phyloP scores from a whole-genome alignment of 1,140 invertebrate species.

The Prorops nasuta region DNA sequence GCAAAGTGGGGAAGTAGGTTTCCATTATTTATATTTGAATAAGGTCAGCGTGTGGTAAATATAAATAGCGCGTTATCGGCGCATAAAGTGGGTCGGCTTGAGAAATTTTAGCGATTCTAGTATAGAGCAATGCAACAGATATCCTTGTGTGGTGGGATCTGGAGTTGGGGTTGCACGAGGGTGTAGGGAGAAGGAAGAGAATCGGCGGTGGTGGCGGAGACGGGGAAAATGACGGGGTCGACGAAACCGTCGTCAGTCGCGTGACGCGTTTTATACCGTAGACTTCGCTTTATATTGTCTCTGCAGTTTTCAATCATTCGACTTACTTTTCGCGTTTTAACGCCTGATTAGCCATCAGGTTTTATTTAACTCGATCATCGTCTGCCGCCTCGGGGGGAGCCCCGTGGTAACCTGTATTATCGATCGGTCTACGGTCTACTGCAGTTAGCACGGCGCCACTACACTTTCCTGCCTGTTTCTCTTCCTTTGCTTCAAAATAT shows the following conservation, averaged over 20 bases:
- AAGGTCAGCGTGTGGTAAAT: too few relatives aligned
- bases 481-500: not conserved
- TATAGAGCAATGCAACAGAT: too few relatives aligned
- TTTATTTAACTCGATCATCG: not conserved
- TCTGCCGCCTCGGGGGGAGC: not conserved
- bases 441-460: not conserved
- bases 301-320: constrained; percentile 1
- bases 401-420: constrained; percentile 28
- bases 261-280: constrained; percentile 33
- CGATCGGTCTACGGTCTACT: constrained; percentile 13
- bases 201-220: constrained; percentile 21
- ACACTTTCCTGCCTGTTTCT: not conserved
- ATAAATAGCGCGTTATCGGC: too few relatives aligned
- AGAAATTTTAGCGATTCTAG: too few relatives aligned
- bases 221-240: constrained; percentile 30
- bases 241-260: constrained; percentile 39
- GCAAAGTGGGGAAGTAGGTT: too few relatives aligned
- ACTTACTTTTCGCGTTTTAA: not conserved
- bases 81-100: too few relatives aligned
- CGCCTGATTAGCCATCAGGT: not conserved
- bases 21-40: too few relatives aligned
- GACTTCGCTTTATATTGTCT: constrained; percentile 16
- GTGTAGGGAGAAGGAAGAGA: constrained; percentile 22
- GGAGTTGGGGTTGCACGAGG: constrained; percentile 22
- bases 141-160: constrained; percentile 8